Conservation (phyloP, 1,140 invertebrate species). For the Sesamia nonagrioides region DNA sequence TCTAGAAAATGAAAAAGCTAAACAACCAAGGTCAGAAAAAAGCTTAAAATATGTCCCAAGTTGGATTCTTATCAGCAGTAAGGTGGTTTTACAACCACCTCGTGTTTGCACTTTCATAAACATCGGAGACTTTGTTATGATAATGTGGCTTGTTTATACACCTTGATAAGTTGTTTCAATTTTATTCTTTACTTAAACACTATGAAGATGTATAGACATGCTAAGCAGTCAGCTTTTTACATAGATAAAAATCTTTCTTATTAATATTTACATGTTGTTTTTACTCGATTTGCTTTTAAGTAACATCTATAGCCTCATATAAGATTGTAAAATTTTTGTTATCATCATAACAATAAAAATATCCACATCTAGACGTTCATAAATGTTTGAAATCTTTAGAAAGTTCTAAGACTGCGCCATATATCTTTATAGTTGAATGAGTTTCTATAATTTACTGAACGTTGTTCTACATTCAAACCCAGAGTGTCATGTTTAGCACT, state of each 20-base stretch:
- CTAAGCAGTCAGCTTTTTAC: not conserved
- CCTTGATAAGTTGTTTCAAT: constrained; percentile 52
- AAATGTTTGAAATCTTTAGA: constrained; percentile 32
- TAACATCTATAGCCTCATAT: not conserved
- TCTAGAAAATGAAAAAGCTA: constrained; percentile 33
- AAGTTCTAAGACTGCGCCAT: constrained; percentile 3
- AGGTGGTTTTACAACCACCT: constrained; percentile 63
- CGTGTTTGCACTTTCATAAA: constrained; percentile 67
- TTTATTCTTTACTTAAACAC: constrained; percentile 19
- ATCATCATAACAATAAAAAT: constrained; percentile 12
- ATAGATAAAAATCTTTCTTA: not conserved
- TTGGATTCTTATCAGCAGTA: constrained; percentile 57
- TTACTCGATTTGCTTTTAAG: too few species aligned
- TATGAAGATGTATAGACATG: not conserved
- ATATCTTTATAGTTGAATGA: constrained; percentile 30
- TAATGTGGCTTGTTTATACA: constrained; percentile 57
- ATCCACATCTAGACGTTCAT: not conserved
- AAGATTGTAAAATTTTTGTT: not conserved
- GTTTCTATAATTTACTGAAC: constrained; percentile 15
- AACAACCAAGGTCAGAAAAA: constrained; percentile 51
- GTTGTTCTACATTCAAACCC: constrained; percentile 33
- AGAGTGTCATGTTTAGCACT: constrained; percentile 27
- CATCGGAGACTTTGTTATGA: constrained; percentile 59
- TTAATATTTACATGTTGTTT: too few species aligned
- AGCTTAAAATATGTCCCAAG: not conserved